These are phyloP conservation scores for Eristalis arbustorum DNA, from an alignment of 2,888 invertebrate genomes.

Conservation along the genomic window DNA sequence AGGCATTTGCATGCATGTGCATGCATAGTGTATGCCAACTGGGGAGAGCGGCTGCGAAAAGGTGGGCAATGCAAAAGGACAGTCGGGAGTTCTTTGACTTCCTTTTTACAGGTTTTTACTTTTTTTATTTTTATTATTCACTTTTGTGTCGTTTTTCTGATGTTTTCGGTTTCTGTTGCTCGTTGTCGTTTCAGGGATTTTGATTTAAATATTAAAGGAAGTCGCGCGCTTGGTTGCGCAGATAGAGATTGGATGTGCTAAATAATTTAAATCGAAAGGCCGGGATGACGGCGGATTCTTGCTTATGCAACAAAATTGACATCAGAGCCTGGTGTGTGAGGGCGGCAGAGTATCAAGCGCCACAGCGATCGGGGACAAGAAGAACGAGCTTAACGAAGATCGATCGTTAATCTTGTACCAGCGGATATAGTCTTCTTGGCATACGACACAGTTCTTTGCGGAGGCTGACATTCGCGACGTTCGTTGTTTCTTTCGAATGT, in stretches of 20 bases:
- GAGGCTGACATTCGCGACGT: too few relatives aligned
- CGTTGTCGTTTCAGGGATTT: not conserved
- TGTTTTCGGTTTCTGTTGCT: not conserved
- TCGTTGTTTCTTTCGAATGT: too few relatives aligned
- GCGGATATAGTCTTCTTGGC: too few relatives aligned
- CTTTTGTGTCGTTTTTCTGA: not conserved
- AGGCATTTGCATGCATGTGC: slow-evolving; percentile 1
- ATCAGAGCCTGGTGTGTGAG: not conserved
- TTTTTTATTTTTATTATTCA: not conserved
- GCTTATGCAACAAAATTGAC: not conserved
- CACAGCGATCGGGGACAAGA: too few relatives aligned
- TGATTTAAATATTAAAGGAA: not conserved
- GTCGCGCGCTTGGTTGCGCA: not conserved
- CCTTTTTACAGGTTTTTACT: not conserved
- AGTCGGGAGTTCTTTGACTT: not conserved
- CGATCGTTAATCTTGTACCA: too few relatives aligned
- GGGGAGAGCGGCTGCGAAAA: not conserved
- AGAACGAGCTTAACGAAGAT: too few relatives aligned
- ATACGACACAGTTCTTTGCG: too few relatives aligned
- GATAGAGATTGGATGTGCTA: not conserved
- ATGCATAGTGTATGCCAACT: not conserved
- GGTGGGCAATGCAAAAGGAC: not conserved
- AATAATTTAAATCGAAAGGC: not conserved
- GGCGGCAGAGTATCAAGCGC: not conserved
- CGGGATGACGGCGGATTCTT: not conserved